Evolutionary conservation across 2,888 invertebrate species (phyloP).

Genomic region (Adineta ricciae): DNA sequence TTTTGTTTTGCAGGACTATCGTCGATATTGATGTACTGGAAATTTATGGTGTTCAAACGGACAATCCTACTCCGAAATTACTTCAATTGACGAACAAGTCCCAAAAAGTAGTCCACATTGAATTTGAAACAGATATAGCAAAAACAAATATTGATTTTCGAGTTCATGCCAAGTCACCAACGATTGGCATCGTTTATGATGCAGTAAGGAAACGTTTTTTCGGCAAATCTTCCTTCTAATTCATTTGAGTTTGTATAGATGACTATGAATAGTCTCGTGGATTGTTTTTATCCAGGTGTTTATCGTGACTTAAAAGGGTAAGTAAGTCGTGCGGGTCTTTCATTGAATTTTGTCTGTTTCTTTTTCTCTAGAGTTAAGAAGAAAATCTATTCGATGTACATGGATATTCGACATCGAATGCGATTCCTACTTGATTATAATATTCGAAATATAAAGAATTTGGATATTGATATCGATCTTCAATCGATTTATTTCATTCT

Average conservation of each 20-base stretch:
- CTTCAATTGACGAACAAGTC: background rate
- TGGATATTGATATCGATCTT: background rate
- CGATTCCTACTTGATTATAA: background rate
- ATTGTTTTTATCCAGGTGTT: background rate
- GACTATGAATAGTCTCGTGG: background rate
- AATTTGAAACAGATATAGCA: background rate
- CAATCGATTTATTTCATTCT: background rate
- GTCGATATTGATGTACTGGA: background rate
- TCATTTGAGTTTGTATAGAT: background rate
- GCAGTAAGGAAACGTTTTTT: background rate
- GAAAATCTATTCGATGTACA: background rate
- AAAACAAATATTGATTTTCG: background rate
- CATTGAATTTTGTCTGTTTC: background rate
- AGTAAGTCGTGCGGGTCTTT: conserved; percentile 35
- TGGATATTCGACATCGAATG: background rate
- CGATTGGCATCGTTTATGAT: background rate
- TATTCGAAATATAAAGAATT: background rate
- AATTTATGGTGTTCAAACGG: background rate
- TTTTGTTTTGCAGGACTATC: background rate
- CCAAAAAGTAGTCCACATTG: background rate
- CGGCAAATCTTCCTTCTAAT: background rate
- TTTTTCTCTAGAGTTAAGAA: background rate
- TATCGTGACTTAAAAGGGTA: background rate
- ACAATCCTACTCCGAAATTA: background rate
- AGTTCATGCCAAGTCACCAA: background rate